Base-by-base conservation (phyloP, 1,140 invertebrate genomes). In the Zaprionus ornatus region DNA sequence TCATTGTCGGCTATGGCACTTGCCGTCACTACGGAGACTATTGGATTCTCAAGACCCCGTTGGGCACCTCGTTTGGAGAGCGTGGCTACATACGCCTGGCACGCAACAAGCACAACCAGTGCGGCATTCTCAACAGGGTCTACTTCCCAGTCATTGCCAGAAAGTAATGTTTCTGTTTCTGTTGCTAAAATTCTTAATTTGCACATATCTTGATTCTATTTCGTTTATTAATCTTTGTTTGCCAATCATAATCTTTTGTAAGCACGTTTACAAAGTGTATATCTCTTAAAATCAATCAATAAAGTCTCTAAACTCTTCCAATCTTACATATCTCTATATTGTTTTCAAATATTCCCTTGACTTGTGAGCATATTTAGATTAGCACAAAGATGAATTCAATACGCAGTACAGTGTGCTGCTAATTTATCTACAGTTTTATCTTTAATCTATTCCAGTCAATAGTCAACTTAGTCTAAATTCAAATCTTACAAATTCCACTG, bases 1-100 rank as follows among this genome's bases (percentile, higher is more conserved):
- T 73, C 4, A 55, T 73, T 60, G 71, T 73, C 1, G 71, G 71
- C 19, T 73, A 55, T 35, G 64, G 64, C n/a, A 10, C 9, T 23
- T 52, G 42, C 32, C 52, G 29, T 7, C 15, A 15, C 4, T 19
- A 10, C 1, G 70, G 70, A 0, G 71, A 73, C 21, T 73, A 25
- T 23, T 73, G 71, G 64, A 60, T 73, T 3, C 13, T 73, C 12
- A 68, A 73, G 37, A 73, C 64, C 2, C 32, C 71, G 1, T 4
- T 60, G 64, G 56, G 71, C 10, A 1, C 6, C 7, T 2, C 23
- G 1, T 73, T 35, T 19, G 71, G 71, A 0, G 64, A 73, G 27
- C 32, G 9, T 12, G 71, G 71, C 19, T 73, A 73, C 27, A 12
- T 73, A 17, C 52, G n/a, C 15, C 48, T 73, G 3, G 71, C 55